These are phyloP conservation scores for Aphaenogaster rudis DNA, from an alignment of 1,140 invertebrate species.

Conservation along the genomic window DNA sequence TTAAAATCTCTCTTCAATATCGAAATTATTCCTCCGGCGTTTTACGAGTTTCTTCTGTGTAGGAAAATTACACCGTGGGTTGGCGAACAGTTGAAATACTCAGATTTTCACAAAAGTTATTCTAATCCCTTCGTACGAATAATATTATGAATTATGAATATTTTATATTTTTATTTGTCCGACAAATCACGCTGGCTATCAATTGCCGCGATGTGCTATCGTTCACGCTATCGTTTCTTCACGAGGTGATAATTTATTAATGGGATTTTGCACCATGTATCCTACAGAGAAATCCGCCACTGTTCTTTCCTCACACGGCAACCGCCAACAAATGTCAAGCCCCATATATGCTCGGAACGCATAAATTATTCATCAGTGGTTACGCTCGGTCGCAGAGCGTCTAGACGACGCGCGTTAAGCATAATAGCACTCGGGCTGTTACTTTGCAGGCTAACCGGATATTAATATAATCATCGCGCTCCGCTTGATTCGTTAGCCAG, in stretches of 20 bases:
- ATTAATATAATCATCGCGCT: conserved; percentile 61
- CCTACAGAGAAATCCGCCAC: neutral
- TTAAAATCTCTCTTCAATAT: conserved; percentile 6
- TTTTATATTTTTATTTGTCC: conserved; percentile 18
- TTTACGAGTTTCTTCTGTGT: neutral
- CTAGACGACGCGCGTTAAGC: conserved; percentile 69
- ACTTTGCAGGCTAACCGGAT: conserved; percentile 64
- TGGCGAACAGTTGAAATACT: neutral
- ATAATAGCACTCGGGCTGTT: conserved; percentile 60
- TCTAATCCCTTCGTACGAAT: no score
- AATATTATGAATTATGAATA: neutral
- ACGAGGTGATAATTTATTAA: conserved; percentile 22
- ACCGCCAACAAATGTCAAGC: conserved; percentile 29
- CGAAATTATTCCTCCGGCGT: neutral
- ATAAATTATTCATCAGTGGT: conserved; percentile 74
- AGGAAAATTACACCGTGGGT: neutral
- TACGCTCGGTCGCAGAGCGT: conserved; percentile 58
- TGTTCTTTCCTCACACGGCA: neutral
- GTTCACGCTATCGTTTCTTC: neutral
- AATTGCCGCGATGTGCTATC: neutral
- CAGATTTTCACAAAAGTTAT: neutral
- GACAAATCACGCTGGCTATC: neutral
- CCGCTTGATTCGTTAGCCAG: conserved; percentile 48
- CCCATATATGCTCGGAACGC: conserved; percentile 40
- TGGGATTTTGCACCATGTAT: neutral